Base-by-base conservation (phyloP, 2,113 vertebrate genomes). In the Jaculus jaculus region DNA sequence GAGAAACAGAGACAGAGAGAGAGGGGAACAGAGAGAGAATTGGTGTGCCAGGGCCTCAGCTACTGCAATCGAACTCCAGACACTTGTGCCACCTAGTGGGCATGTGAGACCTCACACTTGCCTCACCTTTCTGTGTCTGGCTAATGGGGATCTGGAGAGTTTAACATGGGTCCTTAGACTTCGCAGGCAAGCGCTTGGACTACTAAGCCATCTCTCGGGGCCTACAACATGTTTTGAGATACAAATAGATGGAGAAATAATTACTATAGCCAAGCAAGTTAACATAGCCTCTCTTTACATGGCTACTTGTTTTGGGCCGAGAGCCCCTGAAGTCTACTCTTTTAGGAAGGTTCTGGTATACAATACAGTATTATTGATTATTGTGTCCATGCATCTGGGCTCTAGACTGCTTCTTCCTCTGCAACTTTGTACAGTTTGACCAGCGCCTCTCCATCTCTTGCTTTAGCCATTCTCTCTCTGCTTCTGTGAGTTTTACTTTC, bases 381-480 rank as follows among this genome's bases (percentile, higher is more conserved):
- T 4, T 23, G 65, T 12, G 4, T 65, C 78, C 28, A 42, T 20
- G 20, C 82, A 23, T 21, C 28, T 21, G 28, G 15, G 9, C 37
- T 63, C 63, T 68, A 28, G 51, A 63, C 2, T 47, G 47, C 7
- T 32, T 86, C 51, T 24, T 80, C 39, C 30, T 26, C 42, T 73
- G 58, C 54, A 47, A 65, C 26, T 65, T 26, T 72, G 51, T 37
- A 32, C 2, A 42, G 9, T 69, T 65, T 51, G 66, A 54, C 39
- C 28, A 28, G 15, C 0, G 5, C 42, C 21, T 12, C 42, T 13
- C 1, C 12, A 37, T 15, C 39, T 32, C 18, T 2, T 7, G 9
- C 5, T 9, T 21, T 71, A 54, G 32, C 24, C 24, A 54, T 24
- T 39, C 32, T 63, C 32, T 32, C 24, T 73, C 54, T 23, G 23